A percentile compares a stretch with the other conserved stretches of the same genome.
phyloP scores from a whole-genome alignment of 2,888 invertebrate species.

The Seira ritae region DNA sequence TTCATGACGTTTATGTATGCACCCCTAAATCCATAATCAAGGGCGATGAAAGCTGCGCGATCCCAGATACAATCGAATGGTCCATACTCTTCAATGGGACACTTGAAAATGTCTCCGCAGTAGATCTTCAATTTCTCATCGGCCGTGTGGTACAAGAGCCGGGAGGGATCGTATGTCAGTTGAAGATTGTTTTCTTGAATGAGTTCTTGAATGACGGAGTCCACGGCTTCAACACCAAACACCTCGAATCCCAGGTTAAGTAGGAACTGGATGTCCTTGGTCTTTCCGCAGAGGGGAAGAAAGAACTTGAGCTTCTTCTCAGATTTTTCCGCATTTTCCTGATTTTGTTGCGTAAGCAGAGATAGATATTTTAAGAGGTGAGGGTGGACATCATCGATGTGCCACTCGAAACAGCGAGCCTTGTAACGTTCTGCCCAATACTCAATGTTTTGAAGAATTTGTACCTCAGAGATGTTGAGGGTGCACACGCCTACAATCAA shows the following conservation, averaged over 20 bases:
- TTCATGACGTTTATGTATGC: constrained; percentile 59
- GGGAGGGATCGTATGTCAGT: constrained; percentile 43
- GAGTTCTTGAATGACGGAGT: constrained; percentile 68
- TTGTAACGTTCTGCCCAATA: constrained; percentile 66
- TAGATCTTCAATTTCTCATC: constrained; percentile 62
- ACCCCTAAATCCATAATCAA: constrained; percentile 56
- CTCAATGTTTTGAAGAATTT: constrained; percentile 24
- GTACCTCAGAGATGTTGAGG: background rate
- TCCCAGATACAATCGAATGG: constrained; percentile 69
- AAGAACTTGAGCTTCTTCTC: constrained; percentile 66
- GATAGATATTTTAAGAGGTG: constrained; percentile 55
- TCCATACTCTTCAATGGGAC: constrained; percentile 63
- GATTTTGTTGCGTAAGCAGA: constrained; percentile 42
- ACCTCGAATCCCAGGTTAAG: constrained; percentile 73
- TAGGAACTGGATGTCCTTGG: constrained; percentile 72
- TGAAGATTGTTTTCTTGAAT: constrained; percentile 51
- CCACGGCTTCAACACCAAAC: constrained; percentile 73
- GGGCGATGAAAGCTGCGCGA: constrained; percentile 66
- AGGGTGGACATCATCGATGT: constrained; percentile 59
- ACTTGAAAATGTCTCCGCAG: constrained; percentile 64
- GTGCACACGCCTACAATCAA: no score
- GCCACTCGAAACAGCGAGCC: constrained; percentile 64
- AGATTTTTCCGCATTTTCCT: constrained; percentile 45
- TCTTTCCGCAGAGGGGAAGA: constrained; percentile 74
- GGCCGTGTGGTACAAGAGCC: constrained; percentile 26